A percentile compares a stretch with the other conserved stretches of the same genome.
Conservation (phyloP, 2,888 invertebrate species). For the Cepaea hortensis region DNA sequence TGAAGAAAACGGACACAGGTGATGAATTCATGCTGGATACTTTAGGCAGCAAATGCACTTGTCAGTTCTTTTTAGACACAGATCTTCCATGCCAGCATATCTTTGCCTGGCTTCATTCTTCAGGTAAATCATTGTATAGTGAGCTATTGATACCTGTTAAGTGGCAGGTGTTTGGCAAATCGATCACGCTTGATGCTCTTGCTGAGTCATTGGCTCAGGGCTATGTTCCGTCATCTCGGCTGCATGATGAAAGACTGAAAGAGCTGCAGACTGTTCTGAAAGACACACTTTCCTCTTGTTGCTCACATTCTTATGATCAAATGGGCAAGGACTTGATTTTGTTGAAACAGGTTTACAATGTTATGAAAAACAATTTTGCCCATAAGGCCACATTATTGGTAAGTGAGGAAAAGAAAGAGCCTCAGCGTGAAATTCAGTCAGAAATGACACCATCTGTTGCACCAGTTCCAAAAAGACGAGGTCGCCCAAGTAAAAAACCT, state of each 20-base stretch:
- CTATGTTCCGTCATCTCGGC: conserved; percentile 34
- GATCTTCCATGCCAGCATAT: conserved; percentile 46
- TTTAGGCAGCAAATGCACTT: conserved; percentile 39
- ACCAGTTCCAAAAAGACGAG: conserved; percentile 16
- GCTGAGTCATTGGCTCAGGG: conserved; percentile 42
- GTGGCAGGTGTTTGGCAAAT: conserved; percentile 42
- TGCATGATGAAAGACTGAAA: conserved; percentile 41
- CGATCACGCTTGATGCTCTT: conserved; percentile 41
- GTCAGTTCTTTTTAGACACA: conserved; percentile 32
- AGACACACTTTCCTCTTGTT: conserved; percentile 28
- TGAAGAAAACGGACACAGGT: conserved; percentile 35
- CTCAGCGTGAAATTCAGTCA: not conserved
- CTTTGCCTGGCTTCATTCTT: conserved; percentile 39
- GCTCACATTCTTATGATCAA: conserved; percentile 40
- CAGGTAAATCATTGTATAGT: conserved; percentile 26
- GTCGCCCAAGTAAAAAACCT: conserved; percentile 37
- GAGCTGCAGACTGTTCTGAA: conserved; percentile 38
- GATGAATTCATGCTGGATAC: conserved; percentile 40
- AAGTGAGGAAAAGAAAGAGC: not conserved
- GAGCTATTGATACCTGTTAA: conserved; percentile 36
- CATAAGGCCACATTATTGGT: conserved; percentile 20
- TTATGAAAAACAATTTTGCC: conserved; percentile 28
- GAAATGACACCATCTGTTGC: not conserved
- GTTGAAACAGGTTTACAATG: conserved; percentile 30
- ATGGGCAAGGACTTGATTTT: conserved; percentile 43